These are phyloP conservation scores for Vipera latastei DNA, from an alignment of 2,797 vertebrate species.

Conservation along the genomic window DNA sequence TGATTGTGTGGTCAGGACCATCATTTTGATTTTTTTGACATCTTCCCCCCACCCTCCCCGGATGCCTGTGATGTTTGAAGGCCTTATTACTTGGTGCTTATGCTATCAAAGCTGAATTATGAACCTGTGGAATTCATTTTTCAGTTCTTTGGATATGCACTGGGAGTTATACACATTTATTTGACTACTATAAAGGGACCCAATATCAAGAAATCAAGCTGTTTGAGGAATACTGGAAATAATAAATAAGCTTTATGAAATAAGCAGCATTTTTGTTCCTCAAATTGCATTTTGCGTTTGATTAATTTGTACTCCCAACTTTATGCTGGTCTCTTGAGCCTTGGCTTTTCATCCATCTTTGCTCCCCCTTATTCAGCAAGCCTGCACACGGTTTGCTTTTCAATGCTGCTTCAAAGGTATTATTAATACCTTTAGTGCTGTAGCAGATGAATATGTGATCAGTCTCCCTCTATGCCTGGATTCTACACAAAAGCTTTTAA, in stretches of 20 bases:
- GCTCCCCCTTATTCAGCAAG: constrained; percentile 24
- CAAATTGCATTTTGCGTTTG: constrained; percentile 25
- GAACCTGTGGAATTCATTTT: neutral
- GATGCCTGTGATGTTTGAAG: neutral
- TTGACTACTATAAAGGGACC: neutral
- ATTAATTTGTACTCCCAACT: constrained; percentile 26
- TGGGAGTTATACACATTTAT: neutral
- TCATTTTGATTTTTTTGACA: neutral
- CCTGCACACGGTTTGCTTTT: constrained; percentile 42
- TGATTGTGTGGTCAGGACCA: neutral
- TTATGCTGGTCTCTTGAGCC: constrained; percentile 24
- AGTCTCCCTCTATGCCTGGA: constrained; percentile 35
- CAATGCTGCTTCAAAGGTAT: constrained; percentile 33
- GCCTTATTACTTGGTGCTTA: neutral
- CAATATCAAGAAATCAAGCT: neutral
- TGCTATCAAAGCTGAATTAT: neutral
- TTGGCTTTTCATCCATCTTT: neutral
- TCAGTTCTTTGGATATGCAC: neutral
- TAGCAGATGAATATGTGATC: constrained; percentile 30
- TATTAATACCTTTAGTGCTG: constrained; percentile 44
- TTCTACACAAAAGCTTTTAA: constrained; percentile 47
- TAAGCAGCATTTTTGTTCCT: neutral
- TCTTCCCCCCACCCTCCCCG: neutral
- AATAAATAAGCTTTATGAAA: constrained; percentile 6
- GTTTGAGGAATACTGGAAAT: neutral